phyloP scores from a whole-genome alignment of 2,797 vertebrate species.

The Sphenopsis melanotis region DNA sequence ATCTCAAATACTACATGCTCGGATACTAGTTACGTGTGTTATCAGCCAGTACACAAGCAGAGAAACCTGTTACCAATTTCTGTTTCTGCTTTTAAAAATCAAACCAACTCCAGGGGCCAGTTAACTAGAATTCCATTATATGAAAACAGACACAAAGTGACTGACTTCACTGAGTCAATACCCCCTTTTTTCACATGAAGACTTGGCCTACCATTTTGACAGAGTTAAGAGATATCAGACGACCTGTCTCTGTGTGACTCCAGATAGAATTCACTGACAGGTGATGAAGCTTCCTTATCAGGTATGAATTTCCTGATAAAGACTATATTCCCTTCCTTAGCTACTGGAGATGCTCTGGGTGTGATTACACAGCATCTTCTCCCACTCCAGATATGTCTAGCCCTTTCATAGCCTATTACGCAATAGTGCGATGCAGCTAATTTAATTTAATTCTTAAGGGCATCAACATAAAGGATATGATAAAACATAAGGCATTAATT shows the following conservation, averaged over 20 bases:
- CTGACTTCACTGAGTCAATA: neutral
- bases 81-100: neutral
- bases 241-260: neutral
- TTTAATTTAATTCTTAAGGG: conserved; percentile 7
- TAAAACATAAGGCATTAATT: neutral
- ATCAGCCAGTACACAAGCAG: neutral
- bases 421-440: neutral
- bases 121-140: neutral
- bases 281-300: neutral
- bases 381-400: neutral
- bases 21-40: neutral
- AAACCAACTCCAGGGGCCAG: neutral
- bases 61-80: neutral
- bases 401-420: neutral
- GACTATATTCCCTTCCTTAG: neutral
- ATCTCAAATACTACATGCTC: neutral
- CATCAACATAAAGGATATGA: neutral
- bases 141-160: neutral
- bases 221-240: neutral
- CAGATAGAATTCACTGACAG: neutral
- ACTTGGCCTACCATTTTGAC: neutral
- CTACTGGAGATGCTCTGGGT: neutral
- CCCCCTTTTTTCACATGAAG: neutral
- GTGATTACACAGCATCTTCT: neutral
- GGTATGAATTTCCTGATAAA: neutral